Evolutionary conservation across 2,888 invertebrate species (phyloP).

Genomic region (Dendrolimus pini): DNA sequence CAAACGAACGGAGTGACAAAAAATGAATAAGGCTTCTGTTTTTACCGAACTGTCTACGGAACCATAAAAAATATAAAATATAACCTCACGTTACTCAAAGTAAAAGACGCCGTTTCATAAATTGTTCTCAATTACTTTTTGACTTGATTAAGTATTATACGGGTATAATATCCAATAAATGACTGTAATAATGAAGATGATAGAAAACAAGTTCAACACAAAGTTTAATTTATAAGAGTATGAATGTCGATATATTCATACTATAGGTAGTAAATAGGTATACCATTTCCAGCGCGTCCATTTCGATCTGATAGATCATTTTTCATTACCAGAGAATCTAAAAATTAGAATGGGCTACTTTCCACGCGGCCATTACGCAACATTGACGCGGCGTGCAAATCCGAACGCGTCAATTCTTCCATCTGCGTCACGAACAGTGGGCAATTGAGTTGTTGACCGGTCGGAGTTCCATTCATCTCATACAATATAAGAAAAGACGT

Average conservation of each 20-base stretch:
- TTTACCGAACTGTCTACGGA: no score
- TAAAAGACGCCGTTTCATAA: no score
- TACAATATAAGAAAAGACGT: constrained; percentile 68
- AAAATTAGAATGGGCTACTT: background rate
- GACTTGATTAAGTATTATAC: no score
- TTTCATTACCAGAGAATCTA: background rate
- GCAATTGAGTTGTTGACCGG: constrained; percentile 53
- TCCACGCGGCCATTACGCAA: background rate
- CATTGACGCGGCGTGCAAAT: background rate
- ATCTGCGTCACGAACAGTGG: constrained; percentile 40
- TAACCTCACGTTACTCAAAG: no score
- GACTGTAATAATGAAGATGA: no score
- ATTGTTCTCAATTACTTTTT: no score
- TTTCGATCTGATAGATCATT: background rate
- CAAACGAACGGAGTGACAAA: no score
- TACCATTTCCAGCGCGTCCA: background rate
- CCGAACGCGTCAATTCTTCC: constrained; percentile 19
- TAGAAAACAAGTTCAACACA: background rate
- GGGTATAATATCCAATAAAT: no score
- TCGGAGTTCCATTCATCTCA: constrained; percentile 49
- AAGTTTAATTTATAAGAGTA: background rate
- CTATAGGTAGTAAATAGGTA: background rate
- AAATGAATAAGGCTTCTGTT: no score
- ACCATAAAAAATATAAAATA: no score
- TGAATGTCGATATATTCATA: background rate